Conservation (phyloP, 2,888 invertebrate species). For the Pollenia griseotomentosa region DNA sequence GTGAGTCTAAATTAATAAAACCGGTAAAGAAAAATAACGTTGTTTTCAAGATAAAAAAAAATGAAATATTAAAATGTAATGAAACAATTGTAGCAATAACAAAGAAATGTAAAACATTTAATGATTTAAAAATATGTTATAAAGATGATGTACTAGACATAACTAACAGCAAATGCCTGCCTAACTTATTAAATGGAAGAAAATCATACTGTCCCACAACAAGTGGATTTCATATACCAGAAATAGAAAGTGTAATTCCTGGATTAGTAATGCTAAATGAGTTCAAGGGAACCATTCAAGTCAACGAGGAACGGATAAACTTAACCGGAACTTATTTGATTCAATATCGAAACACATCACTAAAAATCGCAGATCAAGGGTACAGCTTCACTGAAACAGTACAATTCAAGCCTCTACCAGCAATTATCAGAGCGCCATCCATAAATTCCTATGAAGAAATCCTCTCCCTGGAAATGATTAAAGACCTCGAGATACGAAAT, state of each 20-base stretch:
- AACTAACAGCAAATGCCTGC: too few species aligned
- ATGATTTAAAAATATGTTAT: not conserved
- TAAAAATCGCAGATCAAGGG: too few species aligned
- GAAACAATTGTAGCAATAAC: not conserved
- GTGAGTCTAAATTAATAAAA: slow-evolving; percentile 17
- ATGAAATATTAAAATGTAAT: slow-evolving; percentile 10
- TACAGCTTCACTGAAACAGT: slow-evolving; percentile 4
- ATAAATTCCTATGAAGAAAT: slow-evolving; percentile 6
- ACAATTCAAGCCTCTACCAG: not conserved
- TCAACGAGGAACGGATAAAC: too few species aligned
- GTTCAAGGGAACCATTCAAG: too few species aligned
- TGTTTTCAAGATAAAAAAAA: slow-evolving; percentile 1
- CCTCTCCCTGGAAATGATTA: not conserved
- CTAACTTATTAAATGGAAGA: too few species aligned
- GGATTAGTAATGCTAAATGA: too few species aligned
- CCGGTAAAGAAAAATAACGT: slow-evolving; percentile 3
- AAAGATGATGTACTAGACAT: too few species aligned
- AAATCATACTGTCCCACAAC: too few species aligned
- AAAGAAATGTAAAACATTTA: not conserved
- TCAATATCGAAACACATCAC: too few species aligned
- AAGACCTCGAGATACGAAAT: slow-evolving; percentile 1
- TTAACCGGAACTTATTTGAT: too few species aligned
- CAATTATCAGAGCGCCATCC: not conserved
- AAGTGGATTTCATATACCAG: too few species aligned
- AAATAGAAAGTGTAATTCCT: too few species aligned